Base-by-base conservation (phyloP, 2,888 invertebrate genomes). In the Mesorhabditis spiculigera region DNA sequence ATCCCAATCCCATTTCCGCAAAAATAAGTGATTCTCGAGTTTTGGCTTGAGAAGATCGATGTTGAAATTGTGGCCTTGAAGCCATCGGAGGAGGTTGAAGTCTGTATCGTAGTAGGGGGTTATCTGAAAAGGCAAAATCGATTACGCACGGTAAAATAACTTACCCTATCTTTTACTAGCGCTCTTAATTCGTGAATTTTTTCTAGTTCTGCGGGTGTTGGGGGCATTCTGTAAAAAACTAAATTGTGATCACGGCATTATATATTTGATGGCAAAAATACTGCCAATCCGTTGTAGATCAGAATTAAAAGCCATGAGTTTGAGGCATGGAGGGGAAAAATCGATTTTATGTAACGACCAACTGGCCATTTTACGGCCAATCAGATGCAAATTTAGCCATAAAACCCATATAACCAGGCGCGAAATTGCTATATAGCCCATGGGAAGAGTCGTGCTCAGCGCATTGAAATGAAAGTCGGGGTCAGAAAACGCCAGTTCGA, bases 31-130 rank as follows among this genome's bases (percentile, higher is more conserved):
- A 62, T 78, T 80, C 58, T 76, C 72, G 10, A 80, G 71, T 61
- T 80, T 80, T 5, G 80, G 80, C 41, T 75, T 74, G 71, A 80
- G 77, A 4, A 78, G 44, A 10, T 76, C 74, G 16, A 78, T 4
- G 62, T 78, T 76, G 71, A 78, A 78, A 61, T 81, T 75, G 71
- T 79, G 79, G 4, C 79, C 79, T 45, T 79, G 75, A 42, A 81
- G 73, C 79, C 81, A 81, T 44, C 81, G 76, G n/a, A 81, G 75
- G 28, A 81, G 68, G 65, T 81, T 81, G 73, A 78, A 81, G 66
- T 81, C 81, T 4, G 81, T 81, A 72, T 81, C 81, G 71, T 81
- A 81, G 71, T 78, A 81, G 5, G 79, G 77, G 50, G 81, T 81
- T 5, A 81, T 69, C 81, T 78, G 72, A n/a, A 74, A 69, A 13